Conservation (phyloP, 2,113 vertebrate genomes). For the Gnathonemus echidnorhynchus region DNA sequence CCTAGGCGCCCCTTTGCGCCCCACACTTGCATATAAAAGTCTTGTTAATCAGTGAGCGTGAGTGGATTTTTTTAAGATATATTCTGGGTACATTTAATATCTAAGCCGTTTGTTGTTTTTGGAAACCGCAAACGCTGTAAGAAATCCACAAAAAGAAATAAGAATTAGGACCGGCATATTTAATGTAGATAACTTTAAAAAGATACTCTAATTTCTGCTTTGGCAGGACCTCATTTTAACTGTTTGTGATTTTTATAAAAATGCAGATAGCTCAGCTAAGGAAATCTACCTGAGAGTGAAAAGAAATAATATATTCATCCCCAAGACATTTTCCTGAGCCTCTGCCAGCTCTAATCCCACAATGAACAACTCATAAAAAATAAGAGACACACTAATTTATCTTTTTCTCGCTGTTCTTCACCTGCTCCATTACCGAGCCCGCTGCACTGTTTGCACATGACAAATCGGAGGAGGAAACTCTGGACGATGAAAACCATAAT, state of each 20-base stretch:
- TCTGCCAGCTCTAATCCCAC: background rate
- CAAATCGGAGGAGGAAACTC: background rate
- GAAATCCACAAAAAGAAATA: background rate
- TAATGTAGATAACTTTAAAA: background rate
- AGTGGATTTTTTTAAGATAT: background rate
- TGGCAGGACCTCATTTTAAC: background rate
- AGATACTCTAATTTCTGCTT: background rate
- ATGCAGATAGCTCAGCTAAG: background rate
- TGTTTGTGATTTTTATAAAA: background rate
- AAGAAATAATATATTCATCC: background rate
- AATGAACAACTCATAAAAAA: conserved; percentile 5
- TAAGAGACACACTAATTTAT: conserved; percentile 2
- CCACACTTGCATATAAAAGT: background rate
- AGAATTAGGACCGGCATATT: background rate
- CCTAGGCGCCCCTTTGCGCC: background rate
- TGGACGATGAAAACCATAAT: background rate
- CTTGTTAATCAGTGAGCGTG: background rate
- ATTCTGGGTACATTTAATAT: background rate
- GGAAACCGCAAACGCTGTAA: background rate
- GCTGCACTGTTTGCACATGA: background rate
- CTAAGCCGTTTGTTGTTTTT: background rate
- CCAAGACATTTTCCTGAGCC: background rate
- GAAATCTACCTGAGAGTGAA: background rate
- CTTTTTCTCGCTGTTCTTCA: background rate
- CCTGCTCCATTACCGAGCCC: background rate